Evolutionary conservation across 2,113 vertebrate genomes (phyloP), one percentile per base, ranked within the genome.

Genomic region (Halichoerus grypus): DNA sequence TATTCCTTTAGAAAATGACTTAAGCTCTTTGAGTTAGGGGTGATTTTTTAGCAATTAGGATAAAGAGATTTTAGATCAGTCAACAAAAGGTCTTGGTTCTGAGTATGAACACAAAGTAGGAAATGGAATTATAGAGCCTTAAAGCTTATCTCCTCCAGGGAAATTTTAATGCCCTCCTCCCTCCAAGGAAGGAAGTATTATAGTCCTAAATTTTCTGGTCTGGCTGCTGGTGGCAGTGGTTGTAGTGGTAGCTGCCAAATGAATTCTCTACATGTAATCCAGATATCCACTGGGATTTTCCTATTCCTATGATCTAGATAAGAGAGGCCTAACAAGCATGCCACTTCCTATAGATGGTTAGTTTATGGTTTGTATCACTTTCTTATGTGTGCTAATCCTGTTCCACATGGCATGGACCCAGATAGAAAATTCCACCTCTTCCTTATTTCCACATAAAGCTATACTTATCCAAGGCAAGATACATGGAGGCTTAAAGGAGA

Each of bases 391-490:
- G 16, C 74, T 92, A 26, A 92, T 21, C 3, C 49, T 74, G 26
- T 80, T 81, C 55, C 26, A 42, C n/a, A 76, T 67, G 82, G 33
- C 19, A 13, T 51, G 14, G 10, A 71, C 19, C 61, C 79, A 89
- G 65, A 77, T 59, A 55, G 1, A 88, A 85, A 96, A 87, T 87
- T 42, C 11, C 1, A n/a, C 49, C 33, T 85, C 55, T 91, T 94
- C 24, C 42, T 94, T 91, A 88, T 91, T 95, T 96, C 36, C 15
- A 36, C 28, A 55, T 42, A 84, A 93, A 88, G 61, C 13, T n/a
- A 65, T 22, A 31, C 18, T 83, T 14, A 39, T 5, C 39, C 26
- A 51, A 67, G n/a, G 19, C 71, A 86, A 82, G 77, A 57, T 36
- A 28, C 36, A 36, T 28, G 72, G 51, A 26, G 24, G 51, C 86